phyloP scores from a whole-genome alignment of 1,140 invertebrate species.

The Drosophila rufa region DNA sequence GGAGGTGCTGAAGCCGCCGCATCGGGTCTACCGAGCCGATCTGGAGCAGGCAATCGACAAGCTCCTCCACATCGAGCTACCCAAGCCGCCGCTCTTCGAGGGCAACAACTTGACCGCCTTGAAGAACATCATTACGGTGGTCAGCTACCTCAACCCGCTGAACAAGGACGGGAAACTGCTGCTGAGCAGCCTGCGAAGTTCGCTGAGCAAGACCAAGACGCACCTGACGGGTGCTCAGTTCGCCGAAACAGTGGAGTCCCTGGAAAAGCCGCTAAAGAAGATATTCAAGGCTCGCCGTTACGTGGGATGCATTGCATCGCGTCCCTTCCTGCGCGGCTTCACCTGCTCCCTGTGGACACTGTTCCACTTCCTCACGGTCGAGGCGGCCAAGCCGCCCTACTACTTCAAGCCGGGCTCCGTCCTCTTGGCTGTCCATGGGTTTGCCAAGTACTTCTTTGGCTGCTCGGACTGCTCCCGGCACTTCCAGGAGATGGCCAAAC shows the following conservation, averaged over 20 bases:
- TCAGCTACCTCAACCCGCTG: slow-evolving; percentile 39
- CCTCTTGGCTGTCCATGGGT: slow-evolving; percentile 92
- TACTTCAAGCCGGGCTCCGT: slow-evolving; percentile 87
- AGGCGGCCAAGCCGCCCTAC: slow-evolving; percentile 87
- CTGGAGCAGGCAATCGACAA: slow-evolving; percentile 67
- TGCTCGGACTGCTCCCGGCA: slow-evolving; percentile 95
- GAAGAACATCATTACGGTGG: slow-evolving; percentile 27
- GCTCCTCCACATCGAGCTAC: slow-evolving; percentile 61
- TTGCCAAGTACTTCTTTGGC: slow-evolving; percentile 96
- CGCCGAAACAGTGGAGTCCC: background rate
- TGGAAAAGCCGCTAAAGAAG: slow-evolving; percentile 19
- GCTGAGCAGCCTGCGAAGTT: slow-evolving; percentile 17
- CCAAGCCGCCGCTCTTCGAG: slow-evolving; percentile 33
- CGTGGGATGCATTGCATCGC: slow-evolving; percentile 88
- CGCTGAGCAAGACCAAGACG: background rate
- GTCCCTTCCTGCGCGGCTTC: slow-evolving; percentile 91
- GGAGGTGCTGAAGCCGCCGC: slow-evolving; percentile 23
- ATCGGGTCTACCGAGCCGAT: slow-evolving; percentile 53
- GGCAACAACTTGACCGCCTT: slow-evolving; percentile 35
- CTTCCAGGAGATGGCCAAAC: slow-evolving; percentile 91
- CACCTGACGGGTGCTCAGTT: slow-evolving; percentile 23
- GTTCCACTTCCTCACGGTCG: slow-evolving; percentile 96
- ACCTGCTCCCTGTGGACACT: slow-evolving; percentile 97
- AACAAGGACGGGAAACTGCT: slow-evolving; percentile 37
- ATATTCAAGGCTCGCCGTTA: slow-evolving; percentile 86